phyloP scores from a whole-genome alignment of 2,113 vertebrate species.

The Bagarius yarrelli region DNA sequence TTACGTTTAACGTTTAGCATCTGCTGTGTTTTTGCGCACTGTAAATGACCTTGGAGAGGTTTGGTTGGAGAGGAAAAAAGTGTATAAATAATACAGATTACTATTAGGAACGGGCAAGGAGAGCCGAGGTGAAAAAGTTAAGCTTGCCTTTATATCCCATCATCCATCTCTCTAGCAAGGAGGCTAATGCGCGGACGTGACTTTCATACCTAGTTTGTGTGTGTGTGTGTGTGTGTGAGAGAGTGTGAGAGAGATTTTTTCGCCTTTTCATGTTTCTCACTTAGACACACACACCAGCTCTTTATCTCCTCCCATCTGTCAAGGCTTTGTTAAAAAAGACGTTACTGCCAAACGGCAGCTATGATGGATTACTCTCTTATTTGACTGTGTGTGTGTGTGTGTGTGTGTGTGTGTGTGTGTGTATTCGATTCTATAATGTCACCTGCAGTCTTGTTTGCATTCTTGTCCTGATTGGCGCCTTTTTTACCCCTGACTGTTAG shows the following conservation, averaged over 20 bases:
- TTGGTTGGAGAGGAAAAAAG: neutral
- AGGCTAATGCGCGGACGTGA: conserved; percentile 18
- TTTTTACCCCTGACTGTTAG: neutral
- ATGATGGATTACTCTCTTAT: conserved; percentile 77
- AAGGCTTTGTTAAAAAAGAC: conserved; percentile 65
- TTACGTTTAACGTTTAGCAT: neutral
- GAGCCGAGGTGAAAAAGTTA: conserved; percentile 7
- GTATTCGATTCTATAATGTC: conserved; percentile 42
- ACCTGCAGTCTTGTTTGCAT: conserved; percentile 19
- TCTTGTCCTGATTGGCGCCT: neutral
- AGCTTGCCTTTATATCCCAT: conserved; percentile 12
- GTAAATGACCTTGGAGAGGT: neutral
- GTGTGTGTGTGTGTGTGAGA: conserved; percentile 1
- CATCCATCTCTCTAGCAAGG: conserved; percentile 12
- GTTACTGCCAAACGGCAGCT: conserved; percentile 65
- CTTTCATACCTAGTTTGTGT: conserved; percentile 9
- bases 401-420: conserved; percentile 47
- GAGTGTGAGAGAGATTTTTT: neutral
- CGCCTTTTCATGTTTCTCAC: conserved; percentile 42
- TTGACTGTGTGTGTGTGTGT: conserved; percentile 63
- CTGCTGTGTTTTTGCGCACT: neutral
- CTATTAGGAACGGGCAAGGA: neutral
- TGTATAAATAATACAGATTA: conserved; percentile 5
- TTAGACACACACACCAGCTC: conserved; percentile 59
- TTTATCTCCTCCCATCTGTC: conserved; percentile 69